These are phyloP conservation scores for Leptinotarsa defecta DNA, from an alignment of 1,140 invertebrate genomes.

Conservation along the genomic window DNA sequence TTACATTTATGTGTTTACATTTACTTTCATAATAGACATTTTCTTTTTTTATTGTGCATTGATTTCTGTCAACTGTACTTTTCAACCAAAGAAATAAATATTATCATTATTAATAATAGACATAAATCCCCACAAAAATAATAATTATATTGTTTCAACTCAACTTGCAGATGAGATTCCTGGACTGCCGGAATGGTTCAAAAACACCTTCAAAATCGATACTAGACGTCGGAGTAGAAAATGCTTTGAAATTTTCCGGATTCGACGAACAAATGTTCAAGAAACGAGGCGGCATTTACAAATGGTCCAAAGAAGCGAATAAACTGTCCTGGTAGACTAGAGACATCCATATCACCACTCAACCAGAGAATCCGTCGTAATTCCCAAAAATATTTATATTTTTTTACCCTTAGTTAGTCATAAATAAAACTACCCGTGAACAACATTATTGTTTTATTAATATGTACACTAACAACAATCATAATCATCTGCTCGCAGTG, in stretches of 20 bases:
- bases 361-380: background rate
- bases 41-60: too few relatives aligned
- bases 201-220: conserved; percentile 59
- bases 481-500: background rate
- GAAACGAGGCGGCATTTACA: conserved; percentile 59
- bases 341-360: too few relatives aligned
- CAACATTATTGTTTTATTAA: conserved; percentile 18
- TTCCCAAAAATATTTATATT: background rate
- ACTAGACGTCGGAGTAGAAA: conserved; percentile 58
- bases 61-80: too few relatives aligned
- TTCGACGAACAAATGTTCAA: conserved; percentile 61
- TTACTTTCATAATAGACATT: too few relatives aligned
- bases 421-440: background rate
- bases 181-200: conserved; percentile 57
- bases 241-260: conserved; percentile 57
- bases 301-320: conserved; percentile 57
- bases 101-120: too few relatives aligned
- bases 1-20: too few relatives aligned
- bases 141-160: background rate
- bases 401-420: background rate
- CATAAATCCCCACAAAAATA: too few relatives aligned
- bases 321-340: conserved; percentile 41
- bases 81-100: too few relatives aligned
- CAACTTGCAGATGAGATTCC: conserved; percentile 58
- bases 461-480: conserved; percentile 17